These are phyloP conservation scores for Protobothrops flavoviridis DNA, from an alignment of 2,113 vertebrate species.

Conservation along the genomic window DNA sequence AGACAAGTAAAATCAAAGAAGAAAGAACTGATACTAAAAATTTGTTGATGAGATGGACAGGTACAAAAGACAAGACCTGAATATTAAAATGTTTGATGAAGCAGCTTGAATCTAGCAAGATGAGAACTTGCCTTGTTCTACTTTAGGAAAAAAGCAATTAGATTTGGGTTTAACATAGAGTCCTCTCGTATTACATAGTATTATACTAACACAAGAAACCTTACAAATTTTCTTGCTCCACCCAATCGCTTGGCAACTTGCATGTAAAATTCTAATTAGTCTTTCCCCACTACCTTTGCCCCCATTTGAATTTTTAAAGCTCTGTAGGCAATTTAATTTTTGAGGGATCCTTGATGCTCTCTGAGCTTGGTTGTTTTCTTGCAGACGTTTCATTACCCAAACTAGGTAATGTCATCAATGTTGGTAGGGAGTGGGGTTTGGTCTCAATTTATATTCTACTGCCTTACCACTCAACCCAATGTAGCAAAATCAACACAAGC, in stretches of 20 bases:
- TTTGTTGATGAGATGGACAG: neutral
- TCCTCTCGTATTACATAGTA: neutral
- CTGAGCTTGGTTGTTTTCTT: neutral
- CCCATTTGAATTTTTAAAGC: neutral
- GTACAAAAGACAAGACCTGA: neutral
- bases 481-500: neutral
- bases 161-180: neutral
- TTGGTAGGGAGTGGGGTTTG: neutral
- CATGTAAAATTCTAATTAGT: neutral
- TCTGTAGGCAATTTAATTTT: neutral
- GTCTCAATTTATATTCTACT: neutral
- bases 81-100: neutral
- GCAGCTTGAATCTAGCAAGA: neutral
- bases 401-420: neutral
- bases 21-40: constrained; percentile 30
- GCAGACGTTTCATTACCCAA: neutral
- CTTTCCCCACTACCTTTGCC: neutral
- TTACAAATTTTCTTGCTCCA: neutral
- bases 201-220: neutral
- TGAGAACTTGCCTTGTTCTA: neutral
- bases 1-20: constrained; percentile 32
- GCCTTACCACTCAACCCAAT: neutral
- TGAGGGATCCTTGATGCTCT: neutral
- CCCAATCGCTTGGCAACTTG: neutral
- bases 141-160: neutral